Percentiles rank a stretch among this genome's conserved stretches.
phyloP scores from a whole-genome alignment of 2,113 vertebrate genomes.

The Gobio gobio region DNA sequence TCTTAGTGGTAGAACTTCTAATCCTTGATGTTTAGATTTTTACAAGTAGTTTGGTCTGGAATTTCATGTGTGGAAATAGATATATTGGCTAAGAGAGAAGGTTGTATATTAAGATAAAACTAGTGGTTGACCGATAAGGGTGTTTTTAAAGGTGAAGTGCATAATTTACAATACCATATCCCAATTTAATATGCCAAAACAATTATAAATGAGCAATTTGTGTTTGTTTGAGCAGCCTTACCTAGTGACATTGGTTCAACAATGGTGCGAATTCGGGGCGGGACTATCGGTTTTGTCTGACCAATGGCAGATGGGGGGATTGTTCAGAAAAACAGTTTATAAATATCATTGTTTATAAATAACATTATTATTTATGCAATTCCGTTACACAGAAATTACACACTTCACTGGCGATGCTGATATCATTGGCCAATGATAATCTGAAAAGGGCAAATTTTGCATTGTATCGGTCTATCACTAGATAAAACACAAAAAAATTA shows the following conservation, averaged over 20 bases:
- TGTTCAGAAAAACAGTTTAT: neutral
- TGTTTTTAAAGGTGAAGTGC: neutral
- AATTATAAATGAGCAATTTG: neutral
- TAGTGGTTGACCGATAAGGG: conserved; percentile 23
- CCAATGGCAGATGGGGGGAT: neutral
- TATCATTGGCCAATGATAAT: neutral
- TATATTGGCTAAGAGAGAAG: neutral
- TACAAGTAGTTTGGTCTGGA: conserved; percentile 6
- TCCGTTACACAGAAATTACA: neutral
- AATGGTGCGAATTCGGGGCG: neutral
- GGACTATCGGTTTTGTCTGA: neutral
- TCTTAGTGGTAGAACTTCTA: conserved; percentile 8
- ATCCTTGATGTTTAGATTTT: conserved; percentile 9
- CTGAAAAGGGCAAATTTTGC: neutral
- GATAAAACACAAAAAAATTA: conserved; percentile 53
- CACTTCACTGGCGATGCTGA: neutral
- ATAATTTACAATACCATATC: neutral
- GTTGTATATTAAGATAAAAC: conserved; percentile 1
- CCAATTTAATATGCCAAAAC: neutral
- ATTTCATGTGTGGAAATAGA: neutral
- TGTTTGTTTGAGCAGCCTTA: neutral
- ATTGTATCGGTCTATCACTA: conserved; percentile 20
- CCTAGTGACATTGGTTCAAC: neutral
- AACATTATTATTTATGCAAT: neutral
- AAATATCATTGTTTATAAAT: neutral